Conservation (phyloP, 2,888 invertebrate genomes). For the Tuta absoluta region DNA sequence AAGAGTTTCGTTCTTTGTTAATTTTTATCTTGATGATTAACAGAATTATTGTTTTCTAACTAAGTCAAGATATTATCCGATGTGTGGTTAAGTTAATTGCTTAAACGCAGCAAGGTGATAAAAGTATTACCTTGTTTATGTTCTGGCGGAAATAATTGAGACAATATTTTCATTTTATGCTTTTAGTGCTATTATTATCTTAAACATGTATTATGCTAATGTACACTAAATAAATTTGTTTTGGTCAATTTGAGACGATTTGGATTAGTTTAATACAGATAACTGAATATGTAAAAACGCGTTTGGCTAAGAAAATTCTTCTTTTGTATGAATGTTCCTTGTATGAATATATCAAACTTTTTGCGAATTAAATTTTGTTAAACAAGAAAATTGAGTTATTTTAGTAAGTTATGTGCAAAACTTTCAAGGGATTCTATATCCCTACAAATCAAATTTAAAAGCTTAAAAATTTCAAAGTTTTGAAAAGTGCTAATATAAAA, state of each 20-base stretch:
- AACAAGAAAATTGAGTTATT: too few relatives aligned
- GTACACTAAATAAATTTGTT: neutral
- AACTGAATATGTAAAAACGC: too few relatives aligned
- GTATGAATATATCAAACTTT: too few relatives aligned
- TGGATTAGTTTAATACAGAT: too few relatives aligned
- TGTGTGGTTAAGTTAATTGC: neutral
- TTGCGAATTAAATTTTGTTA: too few relatives aligned
- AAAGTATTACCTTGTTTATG: constrained; percentile 1
- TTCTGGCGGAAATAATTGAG: constrained; percentile 15
- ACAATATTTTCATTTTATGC: neutral
- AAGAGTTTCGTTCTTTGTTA: neutral
- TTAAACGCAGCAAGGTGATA: neutral
- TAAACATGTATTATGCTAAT: neutral
- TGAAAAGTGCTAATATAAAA: too few relatives aligned
- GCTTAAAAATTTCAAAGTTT: too few relatives aligned
- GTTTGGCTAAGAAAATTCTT: too few relatives aligned
- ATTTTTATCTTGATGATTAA: neutral
- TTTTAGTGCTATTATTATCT: neutral
- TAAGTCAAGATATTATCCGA: neutral
- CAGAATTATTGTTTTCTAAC: neutral
- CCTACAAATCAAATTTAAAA: too few relatives aligned
- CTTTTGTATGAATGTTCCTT: too few relatives aligned
- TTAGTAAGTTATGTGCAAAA: too few relatives aligned
- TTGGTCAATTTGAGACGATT: neutral
- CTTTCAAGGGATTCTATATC: too few relatives aligned